These are phyloP conservation scores for Stichodactyla helianthus DNA, from an alignment of 64 coral and sea anemone species.

Conservation along the genomic window DNA sequence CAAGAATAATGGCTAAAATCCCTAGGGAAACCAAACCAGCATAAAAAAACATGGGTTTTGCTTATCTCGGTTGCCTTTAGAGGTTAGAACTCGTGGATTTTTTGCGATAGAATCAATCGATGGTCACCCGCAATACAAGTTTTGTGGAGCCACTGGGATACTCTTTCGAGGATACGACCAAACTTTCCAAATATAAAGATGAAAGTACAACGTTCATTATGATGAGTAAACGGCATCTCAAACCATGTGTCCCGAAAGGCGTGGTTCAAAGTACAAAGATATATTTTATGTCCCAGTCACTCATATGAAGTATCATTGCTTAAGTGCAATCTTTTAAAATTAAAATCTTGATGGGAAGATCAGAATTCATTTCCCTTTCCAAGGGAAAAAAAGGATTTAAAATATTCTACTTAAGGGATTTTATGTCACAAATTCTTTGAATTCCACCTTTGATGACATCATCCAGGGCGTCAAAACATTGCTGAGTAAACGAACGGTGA, in stretches of 20 bases:
- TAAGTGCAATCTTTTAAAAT: too few relatives aligned
- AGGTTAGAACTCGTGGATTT: background rate
- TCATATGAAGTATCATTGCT: too few relatives aligned
- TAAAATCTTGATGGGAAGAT: background rate
- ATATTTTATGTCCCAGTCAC: too few relatives aligned
- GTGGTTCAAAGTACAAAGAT: background rate
- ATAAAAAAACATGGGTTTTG: background rate
- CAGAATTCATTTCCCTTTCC: background rate
- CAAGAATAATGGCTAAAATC: background rate
- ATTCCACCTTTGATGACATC: constrained; percentile 7
- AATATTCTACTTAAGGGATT: background rate
- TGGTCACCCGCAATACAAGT: background rate
- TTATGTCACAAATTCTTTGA: background rate
- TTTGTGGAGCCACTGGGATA: background rate
- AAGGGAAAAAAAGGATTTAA: background rate
- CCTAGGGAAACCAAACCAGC: background rate
- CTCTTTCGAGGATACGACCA: background rate
- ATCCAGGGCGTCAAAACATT: constrained; percentile 1
- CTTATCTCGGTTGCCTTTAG: background rate
- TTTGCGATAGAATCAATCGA: background rate
- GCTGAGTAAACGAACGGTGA: background rate
- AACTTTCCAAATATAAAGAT: background rate
- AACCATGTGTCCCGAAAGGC: background rate
- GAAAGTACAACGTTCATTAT: background rate
- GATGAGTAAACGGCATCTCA: background rate